Conservation (phyloP, 2,888 invertebrate genomes). For the Adelphocoris suturalis region DNA sequence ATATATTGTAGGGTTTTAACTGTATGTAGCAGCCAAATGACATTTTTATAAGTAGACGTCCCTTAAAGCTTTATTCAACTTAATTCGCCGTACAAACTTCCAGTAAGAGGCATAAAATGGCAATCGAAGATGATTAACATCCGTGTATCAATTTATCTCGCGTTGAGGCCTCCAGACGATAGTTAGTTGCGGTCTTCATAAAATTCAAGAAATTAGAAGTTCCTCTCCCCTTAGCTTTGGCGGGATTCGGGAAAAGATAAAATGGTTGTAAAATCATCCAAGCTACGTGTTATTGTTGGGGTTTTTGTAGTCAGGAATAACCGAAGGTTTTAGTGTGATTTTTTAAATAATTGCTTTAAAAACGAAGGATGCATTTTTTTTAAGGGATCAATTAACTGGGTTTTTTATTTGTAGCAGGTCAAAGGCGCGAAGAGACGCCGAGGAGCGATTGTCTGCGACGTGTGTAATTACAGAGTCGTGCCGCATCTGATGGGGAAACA, state of each 20-base stretch:
- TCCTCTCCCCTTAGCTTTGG: not conserved
- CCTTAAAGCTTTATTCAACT: too few species aligned
- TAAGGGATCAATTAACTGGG: not conserved
- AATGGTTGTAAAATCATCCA: not conserved
- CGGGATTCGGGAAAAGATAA: not conserved
- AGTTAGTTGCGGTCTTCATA: not conserved
- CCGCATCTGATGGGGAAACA: conserved; percentile 89
- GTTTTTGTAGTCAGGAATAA: not conserved
- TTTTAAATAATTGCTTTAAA: conserved; percentile 21
- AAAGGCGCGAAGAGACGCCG: conserved; percentile 59
- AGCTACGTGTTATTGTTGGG: not conserved
- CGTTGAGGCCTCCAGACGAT: not conserved
- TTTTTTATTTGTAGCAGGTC: conserved; percentile 10
- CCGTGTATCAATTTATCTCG: not conserved
- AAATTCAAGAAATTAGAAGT: not conserved
- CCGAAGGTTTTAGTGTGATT: not conserved
- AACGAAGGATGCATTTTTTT: not conserved
- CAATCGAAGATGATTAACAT: not conserved
- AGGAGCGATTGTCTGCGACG: conserved; percentile 82
- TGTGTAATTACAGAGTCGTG: conserved; percentile 86
- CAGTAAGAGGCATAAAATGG: too few species aligned
- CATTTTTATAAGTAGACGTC: too few species aligned
- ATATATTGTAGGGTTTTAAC: not conserved
- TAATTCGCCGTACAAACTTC: too few species aligned
- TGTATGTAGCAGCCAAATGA: too few species aligned